Evolutionary conservation across 1,140 invertebrate genomes (phyloP), one percentile per base, ranked within the genome.

Genomic region (Heliconius eleuchia): DNA sequence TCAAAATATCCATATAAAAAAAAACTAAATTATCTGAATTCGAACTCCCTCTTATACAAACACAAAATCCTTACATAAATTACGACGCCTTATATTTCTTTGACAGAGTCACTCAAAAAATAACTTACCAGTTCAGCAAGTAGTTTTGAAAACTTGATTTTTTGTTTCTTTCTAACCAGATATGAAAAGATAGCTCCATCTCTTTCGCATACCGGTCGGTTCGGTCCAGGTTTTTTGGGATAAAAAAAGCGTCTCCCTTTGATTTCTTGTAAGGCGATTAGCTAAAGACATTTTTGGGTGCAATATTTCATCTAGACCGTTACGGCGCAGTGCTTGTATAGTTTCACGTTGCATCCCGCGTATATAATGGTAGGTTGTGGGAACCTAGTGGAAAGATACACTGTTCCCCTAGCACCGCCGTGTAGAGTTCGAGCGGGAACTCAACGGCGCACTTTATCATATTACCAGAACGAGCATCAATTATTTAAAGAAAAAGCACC

Each of bases 121-220:
- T 19, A 55, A 18, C 52, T n/a, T 27, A 23, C 8, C 57, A 60
- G 19, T 60, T 27, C n/a, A 23, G n/a, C 57, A 9, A 23, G 57
- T 60, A 23, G 57, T 46, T 60, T 60, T 60, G 57, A 23, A 55
- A 60, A 60, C 57, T 60, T 18, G 39, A 78, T 70, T 57, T 66
- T 76, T 39, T 71, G 30, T 78, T 57, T 30, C 42, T 37, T 55
- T 78, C 79, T 37, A 39, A 55, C 77, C 7, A 1, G 3, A 23
- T 23, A 9, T 60, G 11, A 23, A n/a, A 9, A 27, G 13, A 71
- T 82, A 77, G 50, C 8, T 42, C n/a, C 3, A 3, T 71, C 52
- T 76, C 74, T 39, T 76, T 80, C 81, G 74, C 73, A 70, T 79
- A 52, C 70, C 46, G 52, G 81, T 80, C 76, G 78, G 81, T 76